Conservation (phyloP, 2,888 invertebrate genomes). For the Keiferia lycopersicella region DNA sequence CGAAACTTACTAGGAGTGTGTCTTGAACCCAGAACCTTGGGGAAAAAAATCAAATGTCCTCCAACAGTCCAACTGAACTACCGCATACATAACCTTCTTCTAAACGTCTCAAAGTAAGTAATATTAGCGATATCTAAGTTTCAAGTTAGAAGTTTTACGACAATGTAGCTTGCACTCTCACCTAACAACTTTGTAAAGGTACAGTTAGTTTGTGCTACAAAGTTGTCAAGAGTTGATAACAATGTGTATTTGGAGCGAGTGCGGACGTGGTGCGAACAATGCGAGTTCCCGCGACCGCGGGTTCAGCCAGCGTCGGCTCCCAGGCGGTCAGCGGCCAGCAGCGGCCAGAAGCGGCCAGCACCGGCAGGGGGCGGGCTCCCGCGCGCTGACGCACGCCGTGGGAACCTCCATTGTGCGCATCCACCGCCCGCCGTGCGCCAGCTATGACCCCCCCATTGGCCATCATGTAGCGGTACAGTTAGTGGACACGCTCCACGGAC, state of each 20-base stretch:
- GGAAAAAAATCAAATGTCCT: too few species aligned
- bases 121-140: too few species aligned
- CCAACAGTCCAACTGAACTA: too few species aligned
- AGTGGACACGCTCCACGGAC: slow-evolving; percentile 13
- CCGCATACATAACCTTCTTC: too few species aligned
- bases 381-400: background rate
- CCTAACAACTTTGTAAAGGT: background rate
- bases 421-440: too few species aligned
- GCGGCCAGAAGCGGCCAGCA: background rate
- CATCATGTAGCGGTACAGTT: slow-evolving; percentile 22
- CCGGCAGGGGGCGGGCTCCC: background rate
- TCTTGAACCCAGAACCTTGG: too few species aligned
- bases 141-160: too few species aligned
- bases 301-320: background rate
- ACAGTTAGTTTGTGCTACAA: slow-evolving; percentile 1
- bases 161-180: background rate
- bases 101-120: too few species aligned
- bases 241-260: background rate
- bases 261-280: background rate
- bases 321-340: slow-evolving; percentile 18
- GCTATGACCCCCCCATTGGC: too few species aligned
- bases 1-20: too few species aligned
- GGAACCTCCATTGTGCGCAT: slow-evolving; percentile 18
- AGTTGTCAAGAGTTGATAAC: background rate
- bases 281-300: background rate